Percentiles rank a stretch among this genome's conserved stretches.
phyloP scores from a whole-genome alignment of 2,888 invertebrate species.

The Sabatieria punctata region DNA sequence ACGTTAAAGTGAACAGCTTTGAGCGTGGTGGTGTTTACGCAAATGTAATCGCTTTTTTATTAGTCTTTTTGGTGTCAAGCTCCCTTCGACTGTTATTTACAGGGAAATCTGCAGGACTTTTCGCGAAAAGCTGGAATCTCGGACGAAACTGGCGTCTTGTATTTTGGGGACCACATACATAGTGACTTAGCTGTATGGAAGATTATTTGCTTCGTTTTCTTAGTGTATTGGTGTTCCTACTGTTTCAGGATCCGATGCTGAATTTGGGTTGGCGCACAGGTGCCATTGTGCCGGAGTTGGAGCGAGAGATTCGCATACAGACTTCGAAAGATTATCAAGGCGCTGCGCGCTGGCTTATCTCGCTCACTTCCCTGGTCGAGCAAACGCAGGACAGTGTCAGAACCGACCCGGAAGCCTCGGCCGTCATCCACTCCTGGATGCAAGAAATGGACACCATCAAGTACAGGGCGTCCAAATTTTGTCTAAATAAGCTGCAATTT shows the following conservation, averaged over 20 bases:
- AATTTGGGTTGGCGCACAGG: conserved; percentile 95
- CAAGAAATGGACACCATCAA: conserved; percentile 28
- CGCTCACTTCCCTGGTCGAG: conserved; percentile 72
- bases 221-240: background rate
- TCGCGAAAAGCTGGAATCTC: conserved; percentile 82
- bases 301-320: conserved; percentile 78
- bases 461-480: background rate
- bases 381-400: conserved; percentile 65
- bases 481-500: too few relatives aligned
- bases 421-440: conserved; percentile 56
- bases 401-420: conserved; percentile 44
- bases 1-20: conserved; percentile 71
- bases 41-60: conserved; percentile 46
- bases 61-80: background rate
- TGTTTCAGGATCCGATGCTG: conserved; percentile 61
- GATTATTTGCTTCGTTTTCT: background rate
- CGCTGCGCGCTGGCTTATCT: conserved; percentile 75
- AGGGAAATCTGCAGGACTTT: conserved; percentile 81
- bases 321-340: conserved; percentile 64
- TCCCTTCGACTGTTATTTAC: conserved; percentile 2
- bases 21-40: conserved; percentile 78
- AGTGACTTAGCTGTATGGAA: conserved; percentile 61
- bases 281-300: conserved; percentile 83
- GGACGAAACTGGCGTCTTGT: conserved; percentile 75
- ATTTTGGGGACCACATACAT: conserved; percentile 96